Conservation (phyloP, 2,888 invertebrate species). For the Acanthoscelides obtectus region DNA sequence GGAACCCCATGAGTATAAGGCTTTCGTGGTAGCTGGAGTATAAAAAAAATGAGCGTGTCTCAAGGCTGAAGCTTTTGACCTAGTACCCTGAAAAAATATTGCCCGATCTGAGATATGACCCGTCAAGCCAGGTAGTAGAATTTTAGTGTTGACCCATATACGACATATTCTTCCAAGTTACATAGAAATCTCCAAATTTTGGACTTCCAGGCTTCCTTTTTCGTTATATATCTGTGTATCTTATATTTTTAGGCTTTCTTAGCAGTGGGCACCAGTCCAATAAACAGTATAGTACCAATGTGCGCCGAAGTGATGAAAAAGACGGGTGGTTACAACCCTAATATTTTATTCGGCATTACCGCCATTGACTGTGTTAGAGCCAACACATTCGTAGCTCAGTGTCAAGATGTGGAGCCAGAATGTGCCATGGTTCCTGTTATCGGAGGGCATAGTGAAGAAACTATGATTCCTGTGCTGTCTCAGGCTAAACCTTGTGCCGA, state of each 20-base stretch:
- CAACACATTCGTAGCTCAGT: constrained; percentile 68
- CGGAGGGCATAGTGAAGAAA: constrained; percentile 71
- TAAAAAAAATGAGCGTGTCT: too few relatives aligned
- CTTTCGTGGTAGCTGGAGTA: too few relatives aligned
- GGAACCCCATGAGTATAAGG: too few relatives aligned
- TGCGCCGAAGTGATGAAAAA: constrained; percentile 63
- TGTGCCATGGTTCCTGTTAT: constrained; percentile 68
- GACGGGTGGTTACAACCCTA: constrained; percentile 58
- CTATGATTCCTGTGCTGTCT: constrained; percentile 73
- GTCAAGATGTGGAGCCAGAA: constrained; percentile 58
- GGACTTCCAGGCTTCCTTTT: too few relatives aligned
- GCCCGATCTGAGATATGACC: too few relatives aligned
- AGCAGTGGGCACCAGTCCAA: constrained; percentile 50
- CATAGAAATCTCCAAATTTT: too few relatives aligned
- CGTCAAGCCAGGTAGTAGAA: too few relatives aligned
- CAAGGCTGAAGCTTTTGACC: too few relatives aligned
- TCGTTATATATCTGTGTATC: background rate
- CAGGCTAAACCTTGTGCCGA: constrained; percentile 54
- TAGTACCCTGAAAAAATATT: too few relatives aligned
- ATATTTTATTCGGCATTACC: constrained; percentile 68
- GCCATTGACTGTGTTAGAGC: constrained; percentile 68
- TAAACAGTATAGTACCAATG: constrained; percentile 69
- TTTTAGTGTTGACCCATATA: too few relatives aligned
- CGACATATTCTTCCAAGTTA: too few relatives aligned
- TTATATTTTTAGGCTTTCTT: constrained; percentile 43